Evolutionary conservation across 2,113 vertebrate genomes (phyloP).

Genomic region (Cyrtonyx montezumae): DNA sequence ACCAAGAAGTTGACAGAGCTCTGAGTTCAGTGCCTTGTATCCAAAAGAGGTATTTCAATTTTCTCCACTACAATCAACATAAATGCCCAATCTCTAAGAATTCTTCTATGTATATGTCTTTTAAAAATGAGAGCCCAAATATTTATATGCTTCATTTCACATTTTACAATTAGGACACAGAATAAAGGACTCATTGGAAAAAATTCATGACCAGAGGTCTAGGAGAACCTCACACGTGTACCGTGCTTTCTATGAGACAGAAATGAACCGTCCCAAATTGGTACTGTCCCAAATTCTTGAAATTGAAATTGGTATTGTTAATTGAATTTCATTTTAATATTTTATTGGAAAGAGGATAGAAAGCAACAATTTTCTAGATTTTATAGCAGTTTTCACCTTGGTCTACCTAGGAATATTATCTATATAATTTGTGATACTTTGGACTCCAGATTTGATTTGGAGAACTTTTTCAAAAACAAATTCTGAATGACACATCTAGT

Average conservation of each 20-base stretch:
- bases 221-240: not conserved
- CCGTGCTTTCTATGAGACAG: not conserved
- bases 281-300: not conserved
- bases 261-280: not conserved
- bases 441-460: not conserved
- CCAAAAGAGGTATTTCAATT: not conserved
- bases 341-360: not conserved
- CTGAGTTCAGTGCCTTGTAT: not conserved
- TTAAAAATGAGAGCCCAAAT: not conserved
- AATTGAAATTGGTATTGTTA: not conserved
- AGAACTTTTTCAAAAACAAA: not conserved
- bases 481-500: not conserved
- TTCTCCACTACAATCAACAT: not conserved
- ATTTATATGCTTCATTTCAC: not conserved
- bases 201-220: not conserved
- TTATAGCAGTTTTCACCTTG: not conserved
- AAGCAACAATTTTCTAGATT: not conserved
- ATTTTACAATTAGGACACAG: not conserved
- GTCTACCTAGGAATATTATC: not conserved
- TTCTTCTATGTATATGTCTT: not conserved
- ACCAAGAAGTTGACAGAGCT: not conserved
- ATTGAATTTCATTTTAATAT: not conserved
- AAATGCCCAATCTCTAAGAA: not conserved
- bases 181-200: not conserved
- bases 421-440: not conserved